phyloP scores from a whole-genome alignment of 2,113 vertebrate species.

The Geothlypis trichas region DNA sequence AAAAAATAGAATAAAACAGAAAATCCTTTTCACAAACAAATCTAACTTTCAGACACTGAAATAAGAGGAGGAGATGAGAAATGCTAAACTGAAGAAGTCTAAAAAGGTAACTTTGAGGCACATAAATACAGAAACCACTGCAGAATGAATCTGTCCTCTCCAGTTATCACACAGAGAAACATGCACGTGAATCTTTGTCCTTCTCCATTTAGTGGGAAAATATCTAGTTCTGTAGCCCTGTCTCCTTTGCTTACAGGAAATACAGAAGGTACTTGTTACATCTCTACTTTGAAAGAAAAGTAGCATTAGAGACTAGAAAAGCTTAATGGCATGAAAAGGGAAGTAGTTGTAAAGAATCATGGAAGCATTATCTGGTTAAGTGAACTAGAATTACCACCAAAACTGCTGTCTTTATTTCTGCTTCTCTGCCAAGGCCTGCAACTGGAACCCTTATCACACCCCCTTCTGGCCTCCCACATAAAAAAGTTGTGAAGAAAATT shows the following conservation, averaged over 20 bases:
- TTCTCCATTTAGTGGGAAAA: neutral
- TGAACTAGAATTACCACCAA: constrained; percentile 20
- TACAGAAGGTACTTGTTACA: neutral
- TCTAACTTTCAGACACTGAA: neutral
- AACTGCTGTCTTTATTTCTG: constrained; percentile 6
- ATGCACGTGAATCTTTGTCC: neutral
- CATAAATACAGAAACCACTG: neutral
- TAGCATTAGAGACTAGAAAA: neutral
- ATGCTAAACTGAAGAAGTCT: neutral
- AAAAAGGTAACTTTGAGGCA: neutral
- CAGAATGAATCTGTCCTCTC: neutral
- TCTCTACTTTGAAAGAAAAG: neutral
- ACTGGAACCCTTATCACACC: neutral
- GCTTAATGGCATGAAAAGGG: neutral
- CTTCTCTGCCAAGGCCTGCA: neutral
- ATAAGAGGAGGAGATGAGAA: neutral
- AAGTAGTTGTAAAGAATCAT: constrained; percentile 26
- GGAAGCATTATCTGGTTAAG: constrained; percentile 13
- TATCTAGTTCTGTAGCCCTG: neutral
- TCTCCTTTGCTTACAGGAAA: neutral
- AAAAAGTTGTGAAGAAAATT: neutral
- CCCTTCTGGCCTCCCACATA: neutral
- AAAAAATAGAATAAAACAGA: neutral
- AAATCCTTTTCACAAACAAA: neutral
- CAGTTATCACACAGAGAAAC: neutral